Evolutionary conservation across 92 coral and sea anemone species (phyloP).

Genomic region (Phenganax stokvisi): DNA sequence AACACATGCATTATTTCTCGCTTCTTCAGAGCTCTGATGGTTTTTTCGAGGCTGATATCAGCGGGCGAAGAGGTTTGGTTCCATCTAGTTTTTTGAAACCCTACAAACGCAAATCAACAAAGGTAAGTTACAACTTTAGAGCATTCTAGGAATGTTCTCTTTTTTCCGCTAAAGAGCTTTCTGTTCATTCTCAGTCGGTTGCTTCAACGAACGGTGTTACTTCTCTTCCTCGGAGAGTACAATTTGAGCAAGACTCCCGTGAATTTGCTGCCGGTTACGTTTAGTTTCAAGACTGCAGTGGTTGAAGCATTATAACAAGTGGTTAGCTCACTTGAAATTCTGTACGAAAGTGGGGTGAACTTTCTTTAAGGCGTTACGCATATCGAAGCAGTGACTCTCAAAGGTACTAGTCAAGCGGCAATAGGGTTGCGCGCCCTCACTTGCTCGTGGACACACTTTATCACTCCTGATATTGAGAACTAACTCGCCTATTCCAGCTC

Average conservation of each 20-base stretch:
- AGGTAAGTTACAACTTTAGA: slow-evolving; percentile 6
- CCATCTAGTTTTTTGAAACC: slow-evolving; percentile 83
- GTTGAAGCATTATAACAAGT: too few species aligned
- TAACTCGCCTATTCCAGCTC: too few species aligned
- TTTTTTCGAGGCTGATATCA: slow-evolving; percentile 68
- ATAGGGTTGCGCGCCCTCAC: too few species aligned
- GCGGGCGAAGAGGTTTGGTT: slow-evolving; percentile 77
- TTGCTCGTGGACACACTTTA: too few species aligned
- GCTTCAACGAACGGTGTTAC: slow-evolving; percentile 20
- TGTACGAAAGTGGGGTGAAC: too few species aligned
- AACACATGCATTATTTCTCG: neutral
- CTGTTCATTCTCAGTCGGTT: slow-evolving; percentile 23
- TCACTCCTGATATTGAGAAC: too few species aligned
- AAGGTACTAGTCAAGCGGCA: too few species aligned
- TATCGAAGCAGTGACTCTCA: too few species aligned
- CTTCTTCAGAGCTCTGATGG: slow-evolving; percentile 67
- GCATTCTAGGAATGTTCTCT: neutral
- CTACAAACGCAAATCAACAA: slow-evolving; percentile 32
- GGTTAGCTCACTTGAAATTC: too few species aligned
- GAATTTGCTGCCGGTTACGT: slow-evolving; percentile 27
- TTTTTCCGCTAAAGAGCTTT: neutral
- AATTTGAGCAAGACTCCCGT: slow-evolving; percentile 27
- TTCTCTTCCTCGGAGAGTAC: slow-evolving; percentile 40
- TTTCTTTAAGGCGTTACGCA: too few species aligned
- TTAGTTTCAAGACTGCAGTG: neutral